Conservation (phyloP, 2,797 vertebrate species). For the Sus cebifrons region DNA sequence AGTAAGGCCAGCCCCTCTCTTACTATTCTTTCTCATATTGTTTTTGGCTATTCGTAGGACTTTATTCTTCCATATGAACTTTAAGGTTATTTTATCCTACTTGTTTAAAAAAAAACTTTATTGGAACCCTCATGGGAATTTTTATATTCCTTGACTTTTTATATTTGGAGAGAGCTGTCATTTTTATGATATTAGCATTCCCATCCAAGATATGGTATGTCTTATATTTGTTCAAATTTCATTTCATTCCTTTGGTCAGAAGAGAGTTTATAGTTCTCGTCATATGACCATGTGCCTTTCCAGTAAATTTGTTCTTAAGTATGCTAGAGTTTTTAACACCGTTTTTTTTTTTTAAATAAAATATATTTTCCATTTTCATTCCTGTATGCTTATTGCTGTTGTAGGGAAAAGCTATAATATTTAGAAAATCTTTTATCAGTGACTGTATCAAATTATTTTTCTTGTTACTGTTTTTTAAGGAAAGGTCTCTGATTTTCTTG, state of each 20-base stretch:
- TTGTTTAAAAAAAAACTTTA: neutral
- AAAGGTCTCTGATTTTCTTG: conserved; percentile 11
- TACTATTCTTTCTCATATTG: neutral
- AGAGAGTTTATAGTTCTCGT: conserved; percentile 49
- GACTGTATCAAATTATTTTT: neutral
- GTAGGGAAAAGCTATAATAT: conserved; percentile 19
- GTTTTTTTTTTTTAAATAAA: conserved; percentile 21
- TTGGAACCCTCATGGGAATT: conserved; percentile 53
- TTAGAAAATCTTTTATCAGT: conserved; percentile 6
- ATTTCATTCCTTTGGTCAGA: neutral
- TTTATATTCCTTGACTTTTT: conserved; percentile 49
- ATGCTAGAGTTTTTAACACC: conserved; percentile 45
- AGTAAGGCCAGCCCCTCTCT: neutral
- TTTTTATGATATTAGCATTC: conserved; percentile 30
- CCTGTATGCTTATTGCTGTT: conserved; percentile 1
- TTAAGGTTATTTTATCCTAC: neutral
- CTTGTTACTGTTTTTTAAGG: neutral
- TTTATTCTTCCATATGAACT: conserved; percentile 45
- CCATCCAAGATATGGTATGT: neutral
- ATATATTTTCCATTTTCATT: conserved; percentile 35
- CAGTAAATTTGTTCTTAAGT: conserved; percentile 59
- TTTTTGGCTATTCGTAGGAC: neutral
- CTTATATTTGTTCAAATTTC: conserved; percentile 46
- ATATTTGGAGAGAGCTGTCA: neutral
- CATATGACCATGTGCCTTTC: neutral